Percentiles rank a stretch among this genome's conserved stretches.
These are phyloP conservation scores for Euthynnus affinis DNA, from an alignment of 2,797 vertebrate species.

Conservation along the genomic window DNA sequence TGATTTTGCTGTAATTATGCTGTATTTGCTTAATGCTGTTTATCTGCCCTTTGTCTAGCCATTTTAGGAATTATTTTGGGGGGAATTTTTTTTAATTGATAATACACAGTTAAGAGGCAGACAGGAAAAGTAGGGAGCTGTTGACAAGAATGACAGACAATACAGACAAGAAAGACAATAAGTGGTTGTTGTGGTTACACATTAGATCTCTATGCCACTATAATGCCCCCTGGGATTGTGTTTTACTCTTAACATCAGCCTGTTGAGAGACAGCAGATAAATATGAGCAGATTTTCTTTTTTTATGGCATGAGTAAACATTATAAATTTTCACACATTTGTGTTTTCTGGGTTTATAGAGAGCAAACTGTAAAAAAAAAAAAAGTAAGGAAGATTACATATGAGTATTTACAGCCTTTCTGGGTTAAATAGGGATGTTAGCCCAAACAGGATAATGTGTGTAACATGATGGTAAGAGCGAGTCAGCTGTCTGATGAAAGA, in stretches of 20 bases:
- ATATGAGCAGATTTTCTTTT: neutral
- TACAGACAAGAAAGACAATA: no score
- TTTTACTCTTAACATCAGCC: neutral
- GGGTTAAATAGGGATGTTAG: conserved; percentile 52
- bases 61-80: no score
- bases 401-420: conserved; percentile 44
- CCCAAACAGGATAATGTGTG: conserved; percentile 31
- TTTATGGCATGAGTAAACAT: neutral
- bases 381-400: neutral
- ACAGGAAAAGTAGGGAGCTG: no score
- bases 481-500: conserved; percentile 20
- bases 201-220: neutral
- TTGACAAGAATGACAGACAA: no score
- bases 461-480: conserved; percentile 1
- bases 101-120: no score
- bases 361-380: neutral
- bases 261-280: neutral
- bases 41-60: no score
- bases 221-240: neutral
- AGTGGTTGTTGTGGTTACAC: no score
- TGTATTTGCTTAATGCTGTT: no score
- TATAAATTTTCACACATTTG: neutral
- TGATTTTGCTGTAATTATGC: no score
- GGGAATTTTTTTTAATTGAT: no score
- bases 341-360: neutral